These are phyloP conservation scores for Rhodinocichla rosea DNA, from an alignment of 2,113 vertebrate species.

Conservation along the genomic window DNA sequence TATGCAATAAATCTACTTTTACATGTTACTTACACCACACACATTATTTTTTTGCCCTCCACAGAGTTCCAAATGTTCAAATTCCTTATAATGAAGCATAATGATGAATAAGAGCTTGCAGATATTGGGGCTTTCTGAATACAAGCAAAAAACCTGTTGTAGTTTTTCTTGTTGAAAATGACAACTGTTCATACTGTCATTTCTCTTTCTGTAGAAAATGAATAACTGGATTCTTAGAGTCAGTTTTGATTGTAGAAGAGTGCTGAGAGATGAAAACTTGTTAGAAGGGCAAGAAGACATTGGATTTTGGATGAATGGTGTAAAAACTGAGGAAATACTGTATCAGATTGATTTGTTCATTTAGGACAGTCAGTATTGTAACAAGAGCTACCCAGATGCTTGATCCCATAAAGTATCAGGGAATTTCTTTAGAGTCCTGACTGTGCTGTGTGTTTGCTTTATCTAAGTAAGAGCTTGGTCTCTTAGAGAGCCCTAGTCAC, in stretches of 20 bases:
- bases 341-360: not conserved
- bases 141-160: not conserved
- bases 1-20: not conserved
- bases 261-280: not conserved
- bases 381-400: not conserved
- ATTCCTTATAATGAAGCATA: not conserved
- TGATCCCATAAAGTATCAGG: not conserved
- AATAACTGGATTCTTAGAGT: not conserved
- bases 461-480: not conserved
- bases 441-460: not conserved
- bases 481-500: not conserved
- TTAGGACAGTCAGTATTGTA: not conserved
- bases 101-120: not conserved
- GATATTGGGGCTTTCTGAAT: not conserved
- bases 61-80: not conserved
- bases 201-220: not conserved
- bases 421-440: not conserved
- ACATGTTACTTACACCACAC: not conserved
- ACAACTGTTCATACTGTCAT: not conserved
- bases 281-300: not conserved
- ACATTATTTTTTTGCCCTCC: not conserved
- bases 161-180: not conserved
- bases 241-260: not conserved
- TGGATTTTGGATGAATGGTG: not conserved
- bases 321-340: not conserved